Percentiles rank a stretch among this genome's conserved stretches.
Evolutionary conservation across 2,113 vertebrate genomes (phyloP).

Genomic region (Crotalus viridis): DNA sequence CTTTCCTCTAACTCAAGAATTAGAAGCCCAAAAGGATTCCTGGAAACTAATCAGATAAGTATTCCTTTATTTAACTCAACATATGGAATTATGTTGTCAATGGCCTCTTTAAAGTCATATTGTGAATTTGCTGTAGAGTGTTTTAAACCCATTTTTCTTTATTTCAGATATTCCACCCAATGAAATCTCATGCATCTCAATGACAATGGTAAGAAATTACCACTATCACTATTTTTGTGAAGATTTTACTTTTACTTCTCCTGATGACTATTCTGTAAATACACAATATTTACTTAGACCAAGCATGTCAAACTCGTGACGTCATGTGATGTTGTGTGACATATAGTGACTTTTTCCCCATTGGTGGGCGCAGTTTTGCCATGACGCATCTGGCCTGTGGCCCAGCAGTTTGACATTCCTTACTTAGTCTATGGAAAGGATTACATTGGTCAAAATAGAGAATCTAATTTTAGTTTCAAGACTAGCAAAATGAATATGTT

Average conservation of each 20-base stretch:
- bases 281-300: background rate
- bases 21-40: conserved; percentile 68
- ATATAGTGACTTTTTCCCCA: no score
- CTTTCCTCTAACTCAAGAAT: conserved; percentile 63
- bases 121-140: conserved; percentile 30
- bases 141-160: conserved; percentile 49
- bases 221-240: conserved; percentile 31
- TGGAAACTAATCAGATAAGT: conserved; percentile 69
- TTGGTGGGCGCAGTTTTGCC: no score
- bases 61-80: conserved; percentile 70
- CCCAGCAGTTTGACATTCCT: no score
- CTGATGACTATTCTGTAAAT: conserved; percentile 28
- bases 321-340: no score
- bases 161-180: conserved; percentile 50
- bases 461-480: background rate
- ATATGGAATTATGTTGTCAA: conserved; percentile 56
- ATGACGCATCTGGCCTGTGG: no score
- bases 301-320: no score
- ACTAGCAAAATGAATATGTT: background rate
- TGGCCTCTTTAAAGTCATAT: conserved; percentile 46
- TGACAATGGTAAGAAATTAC: conserved; percentile 58
- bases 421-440: background rate
- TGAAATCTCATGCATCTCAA: conserved; percentile 55
- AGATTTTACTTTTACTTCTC: background rate
- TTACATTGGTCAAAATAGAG: conserved; percentile 1